Evolutionary conservation across 1,140 invertebrate species (phyloP), one percentile per base, ranked within the genome.

Genomic region (Vanessa tameamea): DNA sequence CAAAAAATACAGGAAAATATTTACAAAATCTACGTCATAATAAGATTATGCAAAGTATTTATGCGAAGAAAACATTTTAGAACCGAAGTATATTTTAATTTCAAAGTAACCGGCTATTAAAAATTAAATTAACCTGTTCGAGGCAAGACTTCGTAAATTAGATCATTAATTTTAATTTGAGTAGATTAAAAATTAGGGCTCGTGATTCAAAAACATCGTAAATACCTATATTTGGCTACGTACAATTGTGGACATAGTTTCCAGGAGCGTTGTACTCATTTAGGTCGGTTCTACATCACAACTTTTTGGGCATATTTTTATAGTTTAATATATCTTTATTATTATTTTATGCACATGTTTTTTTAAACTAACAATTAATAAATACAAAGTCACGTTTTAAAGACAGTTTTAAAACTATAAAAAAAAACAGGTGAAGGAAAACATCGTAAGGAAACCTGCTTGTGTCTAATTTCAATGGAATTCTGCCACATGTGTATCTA

Each of bases 141-240:
- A 61, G 57, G 57, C 26, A 12, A 37, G 57, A 31, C 57, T 61
- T 31, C 11, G 57, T 61, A 61, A 57, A 61, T 61, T 61, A 61
- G 31, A 61, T 61, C 57, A 61, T 61, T 43, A 61, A 61, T 61
- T 61, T 61, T 61, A 61, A 61, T 61, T 61, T 61, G 31, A 61
- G 57, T 61, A 61, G 23, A 61, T 61, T 61, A 61, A 61, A 61
- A 61, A 61, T 61, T 37, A 61, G 37, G 13, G 31, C 55, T 57
- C 16, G 55, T 26, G 31, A 57, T 11, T 57, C 31, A n/a, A 37
- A 57, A 61, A 61, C 26, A 61, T 31, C 57, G 14, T 61, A 31
- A 61, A 61, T 37, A 61, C 53, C 53, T 57, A 57, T 31, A 31
- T 57, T 57, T 61, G 7, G 14, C 57, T 61, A 15, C 26, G 31